Conservation (phyloP, 2,797 vertebrate species). For the Karalla daura region DNA sequence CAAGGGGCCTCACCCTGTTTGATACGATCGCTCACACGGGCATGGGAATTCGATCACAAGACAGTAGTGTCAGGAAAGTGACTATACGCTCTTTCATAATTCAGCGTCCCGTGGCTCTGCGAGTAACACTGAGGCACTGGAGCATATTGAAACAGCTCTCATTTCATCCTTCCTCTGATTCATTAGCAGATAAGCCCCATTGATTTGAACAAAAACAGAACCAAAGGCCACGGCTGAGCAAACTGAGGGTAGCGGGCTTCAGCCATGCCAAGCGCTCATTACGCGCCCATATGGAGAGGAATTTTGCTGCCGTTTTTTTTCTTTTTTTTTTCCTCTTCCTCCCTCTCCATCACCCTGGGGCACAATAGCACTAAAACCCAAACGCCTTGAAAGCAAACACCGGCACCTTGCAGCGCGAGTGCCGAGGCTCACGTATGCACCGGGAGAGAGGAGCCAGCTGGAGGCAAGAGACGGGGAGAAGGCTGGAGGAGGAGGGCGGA, state of each 20-base stretch:
- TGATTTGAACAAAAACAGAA: slow-evolving; percentile 22
- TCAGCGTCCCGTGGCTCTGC: not conserved
- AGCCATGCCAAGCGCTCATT: slow-evolving; percentile 31
- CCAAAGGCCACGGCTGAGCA: slow-evolving; percentile 2
- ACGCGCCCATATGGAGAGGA: slow-evolving; percentile 58
- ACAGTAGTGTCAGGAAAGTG: slow-evolving; percentile 8
- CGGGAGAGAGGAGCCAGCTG: slow-evolving; percentile 55
- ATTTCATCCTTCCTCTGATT: slow-evolving; percentile 16
- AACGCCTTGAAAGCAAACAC: slow-evolving; percentile 68
- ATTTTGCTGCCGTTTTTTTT: slow-evolving; percentile 37
- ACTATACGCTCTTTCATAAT: slow-evolving; percentile 3
- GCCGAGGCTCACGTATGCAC: slow-evolving; percentile 50
- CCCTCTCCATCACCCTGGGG: slow-evolving; percentile 33
- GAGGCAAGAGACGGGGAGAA: slow-evolving; percentile 38
- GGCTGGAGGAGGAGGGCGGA: slow-evolving; percentile 4
- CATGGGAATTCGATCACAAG: slow-evolving; percentile 29
- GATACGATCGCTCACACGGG: not conserved
- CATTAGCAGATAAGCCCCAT: slow-evolving; percentile 25
- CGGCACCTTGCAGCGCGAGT: slow-evolving; percentile 50
- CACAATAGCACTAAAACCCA: slow-evolving; percentile 54
- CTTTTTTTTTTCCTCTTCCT: slow-evolving; percentile 37
- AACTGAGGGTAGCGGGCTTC: not conserved
- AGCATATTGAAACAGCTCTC: slow-evolving; percentile 17
- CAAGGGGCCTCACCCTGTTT: slow-evolving; percentile 1
- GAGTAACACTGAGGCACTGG: not conserved